Evolutionary conservation across 2,797 vertebrate species (phyloP).

Genomic region (Sebastes paucispinis): DNA sequence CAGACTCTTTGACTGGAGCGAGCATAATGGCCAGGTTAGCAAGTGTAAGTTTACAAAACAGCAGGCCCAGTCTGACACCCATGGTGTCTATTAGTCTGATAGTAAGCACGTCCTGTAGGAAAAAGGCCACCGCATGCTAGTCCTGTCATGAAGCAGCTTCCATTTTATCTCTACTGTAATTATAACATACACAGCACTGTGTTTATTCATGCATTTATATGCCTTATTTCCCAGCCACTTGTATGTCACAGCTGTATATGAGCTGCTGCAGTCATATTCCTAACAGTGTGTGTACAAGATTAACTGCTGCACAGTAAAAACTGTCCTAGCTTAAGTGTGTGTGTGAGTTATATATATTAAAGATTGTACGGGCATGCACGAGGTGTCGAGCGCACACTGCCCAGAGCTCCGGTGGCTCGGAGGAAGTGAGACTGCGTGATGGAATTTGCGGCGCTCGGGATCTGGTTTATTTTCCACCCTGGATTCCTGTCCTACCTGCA

Average conservation of each 20-base stretch:
- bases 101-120: slow-evolving; percentile 43
- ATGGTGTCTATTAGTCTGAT: slow-evolving; percentile 58
- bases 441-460: slow-evolving; percentile 78
- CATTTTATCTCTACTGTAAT: slow-evolving; percentile 15
- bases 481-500: slow-evolving; percentile 81
- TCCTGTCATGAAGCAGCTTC: slow-evolving; percentile 11
- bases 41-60: slow-evolving; percentile 70
- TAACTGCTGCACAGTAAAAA: slow-evolving; percentile 39
- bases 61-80: slow-evolving; percentile 60
- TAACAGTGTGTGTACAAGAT: slow-evolving; percentile 29
- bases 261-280: neutral
- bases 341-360: slow-evolving; percentile 48
- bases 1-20: slow-evolving; percentile 61
- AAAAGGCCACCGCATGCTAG: slow-evolving; percentile 12
- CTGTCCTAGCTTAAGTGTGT: slow-evolving; percentile 15
- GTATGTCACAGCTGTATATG: slow-evolving; percentile 1
- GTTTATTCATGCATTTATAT: slow-evolving; percentile 4
- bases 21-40: slow-evolving; percentile 58
- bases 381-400: slow-evolving; percentile 54
- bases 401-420: slow-evolving; percentile 60
- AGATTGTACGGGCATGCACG: slow-evolving; percentile 8
- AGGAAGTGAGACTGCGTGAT: slow-evolving; percentile 79
- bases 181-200: neutral
- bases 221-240: neutral
- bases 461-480: slow-evolving; percentile 82